Conservation (phyloP, 2,113 vertebrate genomes). For the Microcebus jonahi region DNA sequence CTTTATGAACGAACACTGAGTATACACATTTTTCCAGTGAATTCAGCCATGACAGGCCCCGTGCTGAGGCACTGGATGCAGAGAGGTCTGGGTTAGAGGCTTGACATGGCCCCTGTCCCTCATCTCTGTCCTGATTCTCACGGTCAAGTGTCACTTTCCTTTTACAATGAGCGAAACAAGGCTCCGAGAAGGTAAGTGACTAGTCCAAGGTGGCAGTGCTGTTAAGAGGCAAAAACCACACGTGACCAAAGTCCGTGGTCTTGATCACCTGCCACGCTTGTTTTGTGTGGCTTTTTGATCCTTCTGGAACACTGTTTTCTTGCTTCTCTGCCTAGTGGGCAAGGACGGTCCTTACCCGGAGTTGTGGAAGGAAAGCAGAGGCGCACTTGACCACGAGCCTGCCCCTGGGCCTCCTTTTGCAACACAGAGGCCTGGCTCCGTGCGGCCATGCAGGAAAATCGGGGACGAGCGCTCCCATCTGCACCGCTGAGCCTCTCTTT, state of each 20-base stretch:
- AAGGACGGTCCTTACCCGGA: rapidly evolving
- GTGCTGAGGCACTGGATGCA: rapidly evolving
- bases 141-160: background rate
- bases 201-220: background rate
- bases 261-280: rapidly evolving
- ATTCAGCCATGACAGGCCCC: background rate
- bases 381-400: no score
- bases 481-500: rapidly evolving
- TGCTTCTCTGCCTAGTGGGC: background rate
- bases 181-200: background rate
- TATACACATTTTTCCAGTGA: background rate
- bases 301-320: background rate
- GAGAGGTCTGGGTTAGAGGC: background rate
- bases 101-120: background rate
- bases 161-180: background rate
- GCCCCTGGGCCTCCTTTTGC: background rate
- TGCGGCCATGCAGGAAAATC: no score
- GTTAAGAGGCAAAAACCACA: background rate
- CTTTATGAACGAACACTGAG: background rate
- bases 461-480: rapidly evolving
- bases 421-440: background rate
- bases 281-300: no score
- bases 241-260: background rate
- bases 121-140: background rate
- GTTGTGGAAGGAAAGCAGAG: background rate